These are phyloP conservation scores for Austrolebias charrua DNA, from an alignment of 2,797 vertebrate species.

Conservation along the genomic window DNA sequence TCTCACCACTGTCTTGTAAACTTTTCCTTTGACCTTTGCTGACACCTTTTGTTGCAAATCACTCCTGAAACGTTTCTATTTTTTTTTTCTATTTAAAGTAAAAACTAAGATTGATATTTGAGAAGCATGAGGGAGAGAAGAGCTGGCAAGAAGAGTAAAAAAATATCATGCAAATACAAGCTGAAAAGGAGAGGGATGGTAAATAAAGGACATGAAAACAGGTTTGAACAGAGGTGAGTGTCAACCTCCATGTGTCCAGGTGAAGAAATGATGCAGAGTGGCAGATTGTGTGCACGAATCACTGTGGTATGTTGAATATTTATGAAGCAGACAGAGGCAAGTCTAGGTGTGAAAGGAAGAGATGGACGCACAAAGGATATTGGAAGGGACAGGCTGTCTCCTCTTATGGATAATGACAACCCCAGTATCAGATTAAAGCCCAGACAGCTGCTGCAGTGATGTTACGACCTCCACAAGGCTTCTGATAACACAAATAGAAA, in stretches of 20 bases:
- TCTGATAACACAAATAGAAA: slow-evolving; percentile 41
- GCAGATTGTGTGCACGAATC: slow-evolving; percentile 59
- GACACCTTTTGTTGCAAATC: too few relatives aligned
- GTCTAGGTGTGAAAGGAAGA: slow-evolving; percentile 48
- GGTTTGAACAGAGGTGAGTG: slow-evolving; percentile 61
- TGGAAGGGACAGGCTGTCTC: slow-evolving; percentile 69
- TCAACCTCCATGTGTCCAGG: slow-evolving; percentile 65
- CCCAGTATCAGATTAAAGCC: slow-evolving; percentile 64
- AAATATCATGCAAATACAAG: slow-evolving; percentile 14
- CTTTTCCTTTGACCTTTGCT: too few relatives aligned
- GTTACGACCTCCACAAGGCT: slow-evolving; percentile 48
- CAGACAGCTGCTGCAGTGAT: slow-evolving; percentile 60
- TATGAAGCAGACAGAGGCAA: slow-evolving; percentile 63
- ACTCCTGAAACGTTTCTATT: too few relatives aligned
- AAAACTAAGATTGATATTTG: slow-evolving; percentile 25
- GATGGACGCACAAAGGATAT: slow-evolving; percentile 64
- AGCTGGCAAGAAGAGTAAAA: slow-evolving; percentile 30
- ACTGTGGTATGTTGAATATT: slow-evolving; percentile 73
- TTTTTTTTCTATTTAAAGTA: slow-evolving; percentile 20
- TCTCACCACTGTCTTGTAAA: too few relatives aligned
- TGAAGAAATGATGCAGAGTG: slow-evolving; percentile 62
- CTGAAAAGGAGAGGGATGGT: slow-evolving; percentile 18
- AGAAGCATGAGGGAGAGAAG: slow-evolving; percentile 23
- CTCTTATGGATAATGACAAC: slow-evolving; percentile 71
- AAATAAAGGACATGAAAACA: slow-evolving; percentile 54